These are phyloP conservation scores for Orius insidiosus DNA, from an alignment of 1,140 invertebrate species.

Conservation along the genomic window DNA sequence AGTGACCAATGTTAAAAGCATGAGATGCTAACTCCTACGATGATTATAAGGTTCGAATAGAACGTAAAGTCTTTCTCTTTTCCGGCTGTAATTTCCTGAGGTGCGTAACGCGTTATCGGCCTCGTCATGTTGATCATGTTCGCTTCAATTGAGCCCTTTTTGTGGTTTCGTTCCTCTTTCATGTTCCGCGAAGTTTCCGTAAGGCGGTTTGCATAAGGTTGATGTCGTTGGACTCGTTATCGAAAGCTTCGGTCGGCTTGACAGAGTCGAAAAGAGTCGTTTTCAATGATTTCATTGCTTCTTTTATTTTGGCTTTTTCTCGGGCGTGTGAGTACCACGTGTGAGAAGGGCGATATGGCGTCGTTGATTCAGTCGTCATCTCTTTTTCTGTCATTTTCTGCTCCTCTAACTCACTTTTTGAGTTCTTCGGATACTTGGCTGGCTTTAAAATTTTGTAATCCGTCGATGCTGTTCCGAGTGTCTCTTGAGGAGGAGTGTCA, in stretches of 20 bases:
- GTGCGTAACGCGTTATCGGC: background rate
- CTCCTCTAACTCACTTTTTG: background rate
- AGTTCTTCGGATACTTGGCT: background rate
- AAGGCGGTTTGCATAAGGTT: background rate
- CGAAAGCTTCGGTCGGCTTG: slow-evolving; percentile 1
- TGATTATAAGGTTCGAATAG: background rate
- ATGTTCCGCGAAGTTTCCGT: no score
- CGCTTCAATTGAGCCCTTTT: background rate
- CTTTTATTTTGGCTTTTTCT: slow-evolving; percentile 5
- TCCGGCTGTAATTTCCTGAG: background rate
- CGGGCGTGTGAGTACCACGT: slow-evolving; percentile 8
- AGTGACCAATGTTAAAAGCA: background rate
- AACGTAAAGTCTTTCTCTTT: background rate
- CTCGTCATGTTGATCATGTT: background rate
- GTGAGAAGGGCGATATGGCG: background rate
- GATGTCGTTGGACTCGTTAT: slow-evolving; percentile 7
- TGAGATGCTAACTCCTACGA: background rate
- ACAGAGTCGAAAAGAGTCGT: background rate
- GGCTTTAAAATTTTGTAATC: no score
- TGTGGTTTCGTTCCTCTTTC: background rate
- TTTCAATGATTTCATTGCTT: slow-evolving; percentile 6
- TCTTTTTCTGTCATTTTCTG: background rate
- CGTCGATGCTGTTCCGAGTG: no score
- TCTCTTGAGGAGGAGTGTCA: background rate
- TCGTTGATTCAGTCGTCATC: slow-evolving; percentile 4